Percentiles rank a stretch among this genome's conserved stretches.
Conservation (phyloP, 2,797 vertebrate genomes). For the Gephyroberyx darwinii region DNA sequence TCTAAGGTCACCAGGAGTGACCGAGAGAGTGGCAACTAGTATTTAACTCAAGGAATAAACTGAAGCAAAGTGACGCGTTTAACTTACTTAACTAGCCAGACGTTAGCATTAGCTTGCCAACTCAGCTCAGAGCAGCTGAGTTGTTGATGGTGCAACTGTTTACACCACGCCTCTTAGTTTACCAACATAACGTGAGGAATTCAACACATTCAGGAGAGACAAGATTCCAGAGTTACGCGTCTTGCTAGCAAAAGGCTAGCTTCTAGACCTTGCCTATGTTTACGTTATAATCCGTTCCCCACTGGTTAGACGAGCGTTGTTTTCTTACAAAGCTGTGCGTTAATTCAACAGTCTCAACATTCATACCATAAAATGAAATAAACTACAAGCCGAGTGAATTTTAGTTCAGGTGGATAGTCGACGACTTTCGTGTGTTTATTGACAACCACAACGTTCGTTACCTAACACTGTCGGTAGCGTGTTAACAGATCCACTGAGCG, state of each 20-base stretch:
- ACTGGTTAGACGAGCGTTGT: background rate
- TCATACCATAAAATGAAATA: background rate
- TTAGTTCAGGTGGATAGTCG: background rate
- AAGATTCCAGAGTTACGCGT: background rate
- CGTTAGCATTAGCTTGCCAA: conserved; percentile 6
- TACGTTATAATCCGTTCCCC: conserved; percentile 3
- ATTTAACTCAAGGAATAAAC: too few species aligned
- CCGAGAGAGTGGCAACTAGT: too few species aligned
- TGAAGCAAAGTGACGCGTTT: too few species aligned
- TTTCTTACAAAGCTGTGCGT: background rate
- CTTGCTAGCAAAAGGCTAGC: background rate
- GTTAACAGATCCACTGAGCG: conserved; percentile 10
- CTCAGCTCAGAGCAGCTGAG: conserved; percentile 5
- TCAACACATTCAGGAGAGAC: conserved; percentile 48
- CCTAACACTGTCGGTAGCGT: background rate
- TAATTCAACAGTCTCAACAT: too few species aligned
- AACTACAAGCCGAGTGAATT: background rate
- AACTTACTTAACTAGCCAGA: too few species aligned
- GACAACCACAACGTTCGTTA: background rate
- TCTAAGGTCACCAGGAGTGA: background rate
- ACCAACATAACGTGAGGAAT: conserved; percentile 67
- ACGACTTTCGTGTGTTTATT: background rate
- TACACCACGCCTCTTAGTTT: conserved; percentile 73
- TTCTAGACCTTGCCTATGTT: conserved; percentile 1
- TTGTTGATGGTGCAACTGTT: conserved; percentile 22